These are phyloP conservation scores for Barbus barbus DNA, from an alignment of 2,113 vertebrate genomes.

Conservation along the genomic window DNA sequence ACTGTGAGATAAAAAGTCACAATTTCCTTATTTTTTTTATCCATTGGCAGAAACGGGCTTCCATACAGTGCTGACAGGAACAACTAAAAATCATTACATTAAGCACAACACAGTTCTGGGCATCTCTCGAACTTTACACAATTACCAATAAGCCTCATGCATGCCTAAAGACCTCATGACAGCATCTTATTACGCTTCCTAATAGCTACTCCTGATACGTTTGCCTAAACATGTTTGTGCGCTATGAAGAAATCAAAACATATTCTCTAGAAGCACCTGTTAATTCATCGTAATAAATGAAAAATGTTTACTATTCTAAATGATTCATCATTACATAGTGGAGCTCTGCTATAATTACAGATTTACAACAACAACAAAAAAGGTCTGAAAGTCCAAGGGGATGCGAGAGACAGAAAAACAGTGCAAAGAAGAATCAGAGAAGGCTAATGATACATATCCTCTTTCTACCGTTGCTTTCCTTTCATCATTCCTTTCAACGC, in stretches of 20 bases:
- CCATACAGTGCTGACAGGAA: not conserved
- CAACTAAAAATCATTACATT: not conserved
- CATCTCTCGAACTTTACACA: not conserved
- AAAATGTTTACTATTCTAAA: slow-evolving; percentile 30
- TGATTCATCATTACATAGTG: slow-evolving; percentile 27
- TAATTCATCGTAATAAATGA: not conserved
- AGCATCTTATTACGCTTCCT: not conserved
- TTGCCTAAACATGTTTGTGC: not conserved
- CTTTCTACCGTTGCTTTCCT: not conserved
- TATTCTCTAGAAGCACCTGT: not conserved
- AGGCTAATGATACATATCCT: not conserved
- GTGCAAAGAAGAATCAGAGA: slow-evolving; percentile 26
- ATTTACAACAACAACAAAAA: not conserved
- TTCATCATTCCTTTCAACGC: not conserved
- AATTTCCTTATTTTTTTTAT: not conserved
- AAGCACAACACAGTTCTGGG: no score
- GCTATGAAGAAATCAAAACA: slow-evolving; percentile 6
- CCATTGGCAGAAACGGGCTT: not conserved
- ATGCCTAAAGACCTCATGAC: not conserved
- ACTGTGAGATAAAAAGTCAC: not conserved
- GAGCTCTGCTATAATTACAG: not conserved
- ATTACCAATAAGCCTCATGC: not conserved
- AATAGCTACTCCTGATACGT: not conserved
- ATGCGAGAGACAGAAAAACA: slow-evolving; percentile 27
- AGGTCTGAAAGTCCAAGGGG: slow-evolving; percentile 62